A percentile compares a stretch with the other conserved stretches of the same genome.
phyloP scores from a whole-genome alignment of 2,113 vertebrate genomes.

The Osmerus mordax region DNA sequence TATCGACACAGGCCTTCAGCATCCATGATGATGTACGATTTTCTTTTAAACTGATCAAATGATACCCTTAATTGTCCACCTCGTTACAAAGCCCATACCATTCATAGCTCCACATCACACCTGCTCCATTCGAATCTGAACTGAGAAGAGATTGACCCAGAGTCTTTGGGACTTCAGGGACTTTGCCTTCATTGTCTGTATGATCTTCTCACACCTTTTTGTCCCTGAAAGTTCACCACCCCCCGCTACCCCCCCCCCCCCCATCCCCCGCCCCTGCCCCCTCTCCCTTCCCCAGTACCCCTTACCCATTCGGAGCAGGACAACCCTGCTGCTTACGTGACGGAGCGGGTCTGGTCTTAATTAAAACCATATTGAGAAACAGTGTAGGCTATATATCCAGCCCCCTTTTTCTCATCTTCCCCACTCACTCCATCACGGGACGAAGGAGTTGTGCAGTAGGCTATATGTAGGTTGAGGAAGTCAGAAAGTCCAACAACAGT shows the following conservation, averaged over 20 bases:
- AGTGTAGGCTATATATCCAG: slow-evolving; percentile 45
- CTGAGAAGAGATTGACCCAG: too few species aligned
- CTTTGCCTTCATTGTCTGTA: too few species aligned
- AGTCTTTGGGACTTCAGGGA: too few species aligned
- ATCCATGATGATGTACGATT: neutral
- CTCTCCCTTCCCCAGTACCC: slow-evolving; percentile 1
- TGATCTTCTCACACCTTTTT: neutral
- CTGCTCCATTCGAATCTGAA: too few species aligned
- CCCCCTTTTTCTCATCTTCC: slow-evolving; percentile 31
- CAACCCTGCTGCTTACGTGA: slow-evolving; percentile 59
- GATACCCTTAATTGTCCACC: too few species aligned
- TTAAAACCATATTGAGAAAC: slow-evolving; percentile 76
- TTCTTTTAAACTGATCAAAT: too few species aligned
- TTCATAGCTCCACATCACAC: too few species aligned
- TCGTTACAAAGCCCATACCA: too few species aligned
- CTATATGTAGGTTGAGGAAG: slow-evolving; percentile 5
- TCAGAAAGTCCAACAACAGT: neutral
- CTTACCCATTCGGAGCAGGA: neutral
- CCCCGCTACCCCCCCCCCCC: slow-evolving; percentile 22
- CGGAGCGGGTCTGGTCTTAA: slow-evolving; percentile 60
- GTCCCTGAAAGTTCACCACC: slow-evolving; percentile 48
- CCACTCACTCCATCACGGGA: slow-evolving; percentile 9
- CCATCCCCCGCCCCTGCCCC: slow-evolving; percentile 13
- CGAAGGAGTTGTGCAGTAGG: slow-evolving; percentile 20
- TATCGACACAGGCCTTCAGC: neutral